phyloP scores from a whole-genome alignment of 2,113 vertebrate species.

The Ptilonorhynchus violaceus region DNA sequence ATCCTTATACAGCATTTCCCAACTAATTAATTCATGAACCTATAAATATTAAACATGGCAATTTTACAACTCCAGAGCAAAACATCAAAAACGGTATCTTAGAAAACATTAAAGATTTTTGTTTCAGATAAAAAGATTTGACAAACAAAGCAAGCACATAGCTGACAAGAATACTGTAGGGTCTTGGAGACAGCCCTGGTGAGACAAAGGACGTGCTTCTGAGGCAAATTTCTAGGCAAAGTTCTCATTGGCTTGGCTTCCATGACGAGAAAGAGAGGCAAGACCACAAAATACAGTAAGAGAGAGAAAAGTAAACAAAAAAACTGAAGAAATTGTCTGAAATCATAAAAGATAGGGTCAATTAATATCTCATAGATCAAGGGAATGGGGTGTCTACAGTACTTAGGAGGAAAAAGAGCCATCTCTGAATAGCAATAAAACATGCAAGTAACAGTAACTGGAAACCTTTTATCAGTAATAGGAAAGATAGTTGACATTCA shows the following conservation, averaged over 20 bases:
- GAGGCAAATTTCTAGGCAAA: background rate
- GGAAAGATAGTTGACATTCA: background rate
- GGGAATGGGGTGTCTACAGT: background rate
- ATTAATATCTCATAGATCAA: background rate
- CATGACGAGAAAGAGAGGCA: background rate
- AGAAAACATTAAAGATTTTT: slow-evolving; percentile 37
- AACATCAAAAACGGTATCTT: slow-evolving; percentile 27
- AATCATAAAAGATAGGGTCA: background rate
- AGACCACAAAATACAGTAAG: background rate
- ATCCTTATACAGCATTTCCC: slow-evolving; percentile 3
- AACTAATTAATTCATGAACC: slow-evolving; percentile 62
- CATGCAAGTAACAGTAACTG: background rate
- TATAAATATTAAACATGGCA: slow-evolving; percentile 60
- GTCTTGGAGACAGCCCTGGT: background rate
- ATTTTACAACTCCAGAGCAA: slow-evolving; percentile 31
- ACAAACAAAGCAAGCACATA: slow-evolving; percentile 7
- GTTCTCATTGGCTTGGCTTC: background rate
- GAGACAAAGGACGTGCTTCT: background rate
- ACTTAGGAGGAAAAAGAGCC: background rate
- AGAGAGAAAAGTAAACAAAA: background rate
- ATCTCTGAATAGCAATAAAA: background rate
- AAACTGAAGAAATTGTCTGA: background rate
- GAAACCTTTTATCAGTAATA: background rate
- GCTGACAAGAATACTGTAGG: background rate
- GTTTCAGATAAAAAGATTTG: slow-evolving; percentile 19